Evolutionary conservation across 2,113 vertebrate genomes (phyloP), one percentile per base, ranked within the genome.

Genomic region (Microcebus lehilahytsara): DNA sequence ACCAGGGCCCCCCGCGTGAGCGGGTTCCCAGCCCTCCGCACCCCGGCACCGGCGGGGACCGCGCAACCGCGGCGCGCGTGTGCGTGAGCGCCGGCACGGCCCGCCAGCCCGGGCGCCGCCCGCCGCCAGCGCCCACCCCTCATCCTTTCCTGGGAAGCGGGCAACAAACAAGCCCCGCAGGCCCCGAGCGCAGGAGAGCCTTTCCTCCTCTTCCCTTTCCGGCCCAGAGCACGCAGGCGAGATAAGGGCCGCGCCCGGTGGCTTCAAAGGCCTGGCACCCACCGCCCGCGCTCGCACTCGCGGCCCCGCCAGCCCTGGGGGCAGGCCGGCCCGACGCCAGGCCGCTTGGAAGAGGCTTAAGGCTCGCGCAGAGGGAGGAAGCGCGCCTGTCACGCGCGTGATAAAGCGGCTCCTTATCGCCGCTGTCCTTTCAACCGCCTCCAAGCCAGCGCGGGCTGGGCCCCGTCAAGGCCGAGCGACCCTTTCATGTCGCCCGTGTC

Each of bases 131-230:
- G 23, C 34, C 32, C 77, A 96, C 64, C 89, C 95, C 87, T 97
- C 42, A 46, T 56, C 90, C 56, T 53, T 40, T 27, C 12, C 85
- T 34, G 93, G 94, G 81, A 97, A 96, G 96, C 0, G 97, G 97
- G 98, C 85, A 98, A 95, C 96, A 93, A 93, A 97, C 97, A 97
- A 46, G 46, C 7, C 46, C 46, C 46, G 46, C 46, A 46, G 46
- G 46, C 46, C 46, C 97, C 96, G 85, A 95, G 98, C 64, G 5
- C 71, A 72, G 97, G 97, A 98, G 97, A 97, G 98, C 98, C 12
- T 87, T 98, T 98, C 98, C 98, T 98, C 92, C 95, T 46, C 13
- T 98, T 98, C 97, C 98, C 95, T 98, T 99, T 98, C 98, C 98
- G 98, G 98, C 98, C 94, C 95, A 88, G 66, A 30, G 79, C 81